A percentile compares a stretch with the other conserved stretches of the same genome.
Evolutionary conservation across 2,888 invertebrate species (phyloP).

Genomic region (Iphiclides podalirius): DNA sequence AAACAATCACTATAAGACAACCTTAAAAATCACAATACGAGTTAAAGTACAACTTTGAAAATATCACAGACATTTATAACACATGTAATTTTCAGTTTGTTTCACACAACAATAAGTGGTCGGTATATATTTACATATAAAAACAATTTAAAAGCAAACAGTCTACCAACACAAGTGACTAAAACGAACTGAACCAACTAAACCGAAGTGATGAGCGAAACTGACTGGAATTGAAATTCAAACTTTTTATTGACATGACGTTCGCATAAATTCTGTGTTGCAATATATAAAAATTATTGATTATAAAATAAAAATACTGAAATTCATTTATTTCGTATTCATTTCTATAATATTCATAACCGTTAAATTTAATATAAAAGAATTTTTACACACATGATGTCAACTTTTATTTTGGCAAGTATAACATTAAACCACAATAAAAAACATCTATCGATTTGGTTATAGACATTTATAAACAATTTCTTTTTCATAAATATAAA

Average conservation of each 20-base stretch:
- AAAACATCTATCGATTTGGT: no score
- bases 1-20: conserved; percentile 39
- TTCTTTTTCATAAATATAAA: no score
- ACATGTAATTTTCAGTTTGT: conserved; percentile 29
- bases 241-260: not conserved
- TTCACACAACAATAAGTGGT: conserved; percentile 31
- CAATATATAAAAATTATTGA: not conserved
- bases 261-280: not conserved
- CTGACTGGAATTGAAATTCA: not conserved
- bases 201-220: conserved; percentile 9
- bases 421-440: no score
- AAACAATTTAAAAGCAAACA: conserved; percentile 36
- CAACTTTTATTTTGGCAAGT: no score
- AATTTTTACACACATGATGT: no score
- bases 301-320: no score
- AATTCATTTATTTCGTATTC: no score
- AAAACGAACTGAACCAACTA: conserved; percentile 37
- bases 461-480: no score
- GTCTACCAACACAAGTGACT: conserved; percentile 30
- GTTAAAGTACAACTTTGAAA: conserved; percentile 31
- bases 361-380: no score
- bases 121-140: conserved; percentile 35
- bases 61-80: conserved; percentile 50
- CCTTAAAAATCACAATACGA: conserved; percentile 41
- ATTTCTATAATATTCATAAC: no score